phyloP scores from a whole-genome alignment of 1,140 invertebrate species.

The Samia ricini region DNA sequence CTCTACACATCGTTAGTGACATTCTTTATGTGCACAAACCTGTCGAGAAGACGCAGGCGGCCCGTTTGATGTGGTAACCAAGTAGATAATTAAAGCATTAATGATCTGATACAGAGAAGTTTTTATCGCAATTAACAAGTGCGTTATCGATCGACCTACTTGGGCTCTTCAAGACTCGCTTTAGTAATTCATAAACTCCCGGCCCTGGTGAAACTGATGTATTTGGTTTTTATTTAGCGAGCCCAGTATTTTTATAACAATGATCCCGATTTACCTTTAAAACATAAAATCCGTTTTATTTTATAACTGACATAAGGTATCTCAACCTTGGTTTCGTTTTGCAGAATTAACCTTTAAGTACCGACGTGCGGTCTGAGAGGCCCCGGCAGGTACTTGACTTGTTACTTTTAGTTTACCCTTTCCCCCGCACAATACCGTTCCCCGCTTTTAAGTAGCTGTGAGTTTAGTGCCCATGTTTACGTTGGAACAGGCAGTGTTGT shows the following conservation, averaged over 20 bases:
- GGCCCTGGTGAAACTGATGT: slow-evolving; percentile 44
- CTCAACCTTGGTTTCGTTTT: slow-evolving; percentile 14
- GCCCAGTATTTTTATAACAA: slow-evolving; percentile 29
- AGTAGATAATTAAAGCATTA: slow-evolving; percentile 62
- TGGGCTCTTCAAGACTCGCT: slow-evolving; percentile 25
- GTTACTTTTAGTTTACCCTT: no score
- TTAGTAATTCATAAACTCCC: slow-evolving; percentile 53
- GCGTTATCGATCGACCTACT: slow-evolving; percentile 50
- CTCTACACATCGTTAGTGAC: slow-evolving; percentile 19
- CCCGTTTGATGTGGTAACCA: slow-evolving; percentile 50
- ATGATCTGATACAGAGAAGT: slow-evolving; percentile 52
- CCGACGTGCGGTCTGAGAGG: no score
- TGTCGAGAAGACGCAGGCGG: slow-evolving; percentile 37
- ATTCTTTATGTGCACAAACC: slow-evolving; percentile 38
- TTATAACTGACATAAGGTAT: slow-evolving; percentile 3
- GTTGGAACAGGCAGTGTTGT: no score
- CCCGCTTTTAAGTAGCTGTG: no score
- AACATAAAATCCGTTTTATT: slow-evolving; percentile 2
- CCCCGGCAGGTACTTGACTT: no score
- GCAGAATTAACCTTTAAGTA: no score
- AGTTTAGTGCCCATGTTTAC: no score
- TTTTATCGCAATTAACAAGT: slow-evolving; percentile 61
- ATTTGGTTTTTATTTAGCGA: slow-evolving; percentile 43
- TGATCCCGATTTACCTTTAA: background rate
- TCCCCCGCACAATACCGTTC: no score